Evolutionary conservation across 1,140 invertebrate species (phyloP).

Genomic region (Drosophila eugracilis): DNA sequence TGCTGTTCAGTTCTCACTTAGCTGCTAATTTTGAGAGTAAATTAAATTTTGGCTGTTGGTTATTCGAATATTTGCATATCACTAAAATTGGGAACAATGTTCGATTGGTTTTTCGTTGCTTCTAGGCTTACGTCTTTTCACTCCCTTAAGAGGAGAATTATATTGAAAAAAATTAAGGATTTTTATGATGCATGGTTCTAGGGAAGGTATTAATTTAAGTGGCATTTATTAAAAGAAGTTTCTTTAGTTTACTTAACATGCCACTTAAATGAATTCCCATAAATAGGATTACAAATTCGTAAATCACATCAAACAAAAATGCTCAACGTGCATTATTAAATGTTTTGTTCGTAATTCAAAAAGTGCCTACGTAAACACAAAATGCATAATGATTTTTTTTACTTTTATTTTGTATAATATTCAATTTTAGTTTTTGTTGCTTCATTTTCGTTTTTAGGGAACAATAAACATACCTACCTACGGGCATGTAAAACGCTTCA

Average conservation of each 20-base stretch:
- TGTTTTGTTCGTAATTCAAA: constrained; percentile 27
- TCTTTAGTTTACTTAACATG: constrained; percentile 5
- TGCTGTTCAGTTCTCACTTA: constrained; percentile 48
- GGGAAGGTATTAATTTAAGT: no score
- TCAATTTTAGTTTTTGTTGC: constrained; percentile 30
- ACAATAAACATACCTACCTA: constrained; percentile 66
- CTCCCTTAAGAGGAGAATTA: no score
- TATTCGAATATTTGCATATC: constrained; percentile 56
- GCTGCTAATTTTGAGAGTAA: constrained; percentile 42
- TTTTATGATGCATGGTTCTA: constrained; percentile 19
- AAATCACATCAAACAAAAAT: constrained; percentile 46
- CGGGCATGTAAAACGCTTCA: constrained; percentile 54
- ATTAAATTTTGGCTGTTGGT: constrained; percentile 34
- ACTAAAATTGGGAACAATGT: constrained; percentile 85
- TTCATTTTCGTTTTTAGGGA: constrained; percentile 26
- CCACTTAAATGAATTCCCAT: constrained; percentile 32
- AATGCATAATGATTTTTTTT: constrained; percentile 36
- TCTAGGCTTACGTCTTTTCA: constrained; percentile 25
- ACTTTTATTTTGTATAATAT: constrained; percentile 16
- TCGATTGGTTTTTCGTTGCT: constrained; percentile 42
- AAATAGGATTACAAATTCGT: constrained; percentile 11
- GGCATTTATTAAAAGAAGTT: no score
- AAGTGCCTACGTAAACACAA: constrained; percentile 47
- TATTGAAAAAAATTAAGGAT: constrained; percentile 25
- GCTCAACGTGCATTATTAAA: constrained; percentile 47